Conservation (phyloP, 2,113 vertebrate species). For the Pitta sordida region DNA sequence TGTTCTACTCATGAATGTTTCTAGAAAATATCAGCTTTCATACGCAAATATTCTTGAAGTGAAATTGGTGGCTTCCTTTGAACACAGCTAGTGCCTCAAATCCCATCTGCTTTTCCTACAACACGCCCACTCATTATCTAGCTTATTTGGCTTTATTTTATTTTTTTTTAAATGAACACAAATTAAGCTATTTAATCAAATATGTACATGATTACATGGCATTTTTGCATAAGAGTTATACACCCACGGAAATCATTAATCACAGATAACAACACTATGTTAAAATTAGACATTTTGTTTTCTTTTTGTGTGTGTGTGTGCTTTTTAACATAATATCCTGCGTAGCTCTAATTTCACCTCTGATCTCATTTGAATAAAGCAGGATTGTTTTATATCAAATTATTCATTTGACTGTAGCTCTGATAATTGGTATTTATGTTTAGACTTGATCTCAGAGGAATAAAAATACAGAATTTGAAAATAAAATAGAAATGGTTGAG, state of each 20-base stretch:
- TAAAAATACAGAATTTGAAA: constrained; percentile 53
- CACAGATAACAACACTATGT: constrained; percentile 65
- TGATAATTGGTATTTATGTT: constrained; percentile 76
- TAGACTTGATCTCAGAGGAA: constrained; percentile 55
- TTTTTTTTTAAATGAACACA: constrained; percentile 67
- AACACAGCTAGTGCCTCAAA: constrained; percentile 62
- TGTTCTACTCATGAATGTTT: constrained; percentile 67
- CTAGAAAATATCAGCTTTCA: constrained; percentile 67
- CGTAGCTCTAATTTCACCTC: constrained; percentile 52
- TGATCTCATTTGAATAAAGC: constrained; percentile 56
- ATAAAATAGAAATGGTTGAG: constrained; percentile 18
- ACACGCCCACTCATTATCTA: constrained; percentile 72
- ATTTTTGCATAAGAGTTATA: constrained; percentile 63
- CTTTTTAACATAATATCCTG: constrained; percentile 68
- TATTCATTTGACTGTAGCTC: constrained; percentile 71
- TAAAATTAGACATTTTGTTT: constrained; percentile 66
- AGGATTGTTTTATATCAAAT: constrained; percentile 71
- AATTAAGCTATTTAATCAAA: constrained; percentile 71
- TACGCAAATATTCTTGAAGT: constrained; percentile 68
- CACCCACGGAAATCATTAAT: constrained; percentile 67
- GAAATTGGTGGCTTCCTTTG: constrained; percentile 66
- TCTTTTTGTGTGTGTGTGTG: constrained; percentile 23
- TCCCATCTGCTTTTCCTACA: constrained; percentile 69
- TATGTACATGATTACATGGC: constrained; percentile 61
- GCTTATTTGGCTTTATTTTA: constrained; percentile 70